Evolutionary conservation across 2,797 vertebrate species (phyloP).

Genomic region (Mormyrops boulengeri): DNA sequence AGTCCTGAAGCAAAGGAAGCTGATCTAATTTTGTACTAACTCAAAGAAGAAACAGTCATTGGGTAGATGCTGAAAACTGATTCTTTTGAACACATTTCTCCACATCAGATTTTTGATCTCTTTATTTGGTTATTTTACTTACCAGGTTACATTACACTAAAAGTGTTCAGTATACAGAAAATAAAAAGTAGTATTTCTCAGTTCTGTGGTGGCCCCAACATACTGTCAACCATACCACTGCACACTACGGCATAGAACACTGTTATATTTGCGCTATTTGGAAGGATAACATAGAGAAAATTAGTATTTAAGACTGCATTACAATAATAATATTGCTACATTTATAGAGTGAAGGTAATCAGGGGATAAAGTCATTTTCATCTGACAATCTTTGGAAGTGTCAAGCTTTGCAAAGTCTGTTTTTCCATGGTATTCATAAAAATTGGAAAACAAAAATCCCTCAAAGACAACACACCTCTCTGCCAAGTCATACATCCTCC

Average conservation of each 20-base stretch:
- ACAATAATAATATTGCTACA: conserved; percentile 8
- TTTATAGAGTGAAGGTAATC: neutral
- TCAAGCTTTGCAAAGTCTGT: conserved; percentile 11
- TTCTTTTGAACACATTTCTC: neutral
- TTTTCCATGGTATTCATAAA: neutral
- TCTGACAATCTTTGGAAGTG: conserved; percentile 21
- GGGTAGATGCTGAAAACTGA: neutral
- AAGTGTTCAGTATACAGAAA: conserved; percentile 13
- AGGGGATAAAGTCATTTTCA: neutral
- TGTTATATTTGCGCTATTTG: neutral
- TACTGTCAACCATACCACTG: neutral
- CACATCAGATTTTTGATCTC: neutral
- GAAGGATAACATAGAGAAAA: conserved; percentile 8
- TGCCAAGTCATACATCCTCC: neutral
- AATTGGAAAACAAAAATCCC: neutral
- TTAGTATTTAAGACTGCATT: neutral
- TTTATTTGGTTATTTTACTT: conserved; percentile 9
- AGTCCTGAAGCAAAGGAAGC: neutral
- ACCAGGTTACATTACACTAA: conserved; percentile 11
- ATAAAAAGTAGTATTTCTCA: conserved; percentile 3
- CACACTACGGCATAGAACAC: neutral
- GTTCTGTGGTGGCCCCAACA: neutral
- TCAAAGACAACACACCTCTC: neutral
- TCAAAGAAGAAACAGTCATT: neutral
- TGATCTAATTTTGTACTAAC: neutral